Conservation (phyloP, 2,113 vertebrate genomes). For the Ammodramus savannarum region DNA sequence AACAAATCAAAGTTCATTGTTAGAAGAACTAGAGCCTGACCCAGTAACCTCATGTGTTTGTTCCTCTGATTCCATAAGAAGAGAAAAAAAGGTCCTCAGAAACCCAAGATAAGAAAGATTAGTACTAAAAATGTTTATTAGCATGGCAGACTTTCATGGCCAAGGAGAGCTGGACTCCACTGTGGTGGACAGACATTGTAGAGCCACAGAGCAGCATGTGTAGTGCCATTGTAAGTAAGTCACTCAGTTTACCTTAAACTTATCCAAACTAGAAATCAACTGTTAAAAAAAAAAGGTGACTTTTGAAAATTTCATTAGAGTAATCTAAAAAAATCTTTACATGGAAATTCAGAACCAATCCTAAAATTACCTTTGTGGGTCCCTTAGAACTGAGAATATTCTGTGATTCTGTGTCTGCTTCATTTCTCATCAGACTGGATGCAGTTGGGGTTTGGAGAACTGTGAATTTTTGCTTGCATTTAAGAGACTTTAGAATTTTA, state of each 20-base stretch:
- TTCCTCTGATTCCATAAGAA: conserved; percentile 44
- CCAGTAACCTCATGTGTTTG: conserved; percentile 45
- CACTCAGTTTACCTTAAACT: not conserved
- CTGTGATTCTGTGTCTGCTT: not conserved
- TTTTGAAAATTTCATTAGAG: not conserved
- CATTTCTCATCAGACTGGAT: not conserved
- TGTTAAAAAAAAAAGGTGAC: not conserved
- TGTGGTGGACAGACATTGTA: not conserved
- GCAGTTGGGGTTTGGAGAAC: accelerated
- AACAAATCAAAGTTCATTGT: conserved; percentile 66
- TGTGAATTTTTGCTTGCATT: not conserved
- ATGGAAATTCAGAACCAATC: not conserved
- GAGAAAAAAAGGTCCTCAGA: conserved; percentile 41
- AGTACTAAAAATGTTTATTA: conserved; percentile 30
- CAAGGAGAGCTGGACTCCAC: not conserved
- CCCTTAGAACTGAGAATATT: not conserved
- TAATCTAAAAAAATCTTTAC: not conserved
- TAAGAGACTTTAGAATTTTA: not conserved
- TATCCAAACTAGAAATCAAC: not conserved
- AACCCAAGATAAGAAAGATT: conserved; percentile 37
- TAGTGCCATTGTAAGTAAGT: not conserved
- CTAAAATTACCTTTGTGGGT: not conserved
- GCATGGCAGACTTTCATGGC: not conserved
- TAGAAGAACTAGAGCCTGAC: conserved; percentile 50
- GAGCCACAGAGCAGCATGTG: not conserved